Base-by-base conservation (phyloP, 2,888 invertebrate genomes). In the Luperina nickerlii region DNA sequence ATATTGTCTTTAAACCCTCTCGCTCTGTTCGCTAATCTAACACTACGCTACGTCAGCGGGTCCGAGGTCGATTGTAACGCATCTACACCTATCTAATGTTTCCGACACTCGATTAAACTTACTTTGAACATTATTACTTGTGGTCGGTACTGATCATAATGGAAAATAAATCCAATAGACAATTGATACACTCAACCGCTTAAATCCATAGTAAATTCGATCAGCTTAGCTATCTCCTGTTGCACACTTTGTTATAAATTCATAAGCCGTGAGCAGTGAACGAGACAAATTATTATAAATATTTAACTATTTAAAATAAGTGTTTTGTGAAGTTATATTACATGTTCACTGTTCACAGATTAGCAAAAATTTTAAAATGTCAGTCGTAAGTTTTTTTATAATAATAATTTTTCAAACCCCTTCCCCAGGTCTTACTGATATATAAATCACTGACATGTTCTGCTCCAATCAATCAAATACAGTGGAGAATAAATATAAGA, bases 401-500 rank as follows among this genome's bases (percentile, higher is more conserved):
- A 88, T 89, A 88, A 88, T 91, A 87, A 86, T 90, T 88, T 83
- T 84, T 81, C 79, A 78, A 88, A 78, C 82, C 88, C 79, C 88
- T 89, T 90, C 89, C 89, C 90, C 86, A 89, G 86, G 87, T 90
- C 87, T 87, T 85, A 88, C 84, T 86, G 90, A 90, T 90, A 90
- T 87, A 90, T 89, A 89, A 90, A 91, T 90, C 90, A 89, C 90
- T 93, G 93, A 93, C 92, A 91, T 90, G 90, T 92, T 92, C 92
- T 92, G 92, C 91, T 94, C 92, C 94, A 91, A 95, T 94, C 88
- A 94, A 95, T 95, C 90, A 94, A 94, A 94, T 95, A 95, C 94
- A 96, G 94, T 96, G 96, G 97, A 97, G 97, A 97, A 97, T 97
- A 97, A 97, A 97, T 97, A 97, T 97, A 97, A 97, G 97, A 97